Percentiles rank a stretch among this genome's conserved stretches.
phyloP scores from a whole-genome alignment of 2,113 vertebrate species.

The Zosterops borbonicus region DNA sequence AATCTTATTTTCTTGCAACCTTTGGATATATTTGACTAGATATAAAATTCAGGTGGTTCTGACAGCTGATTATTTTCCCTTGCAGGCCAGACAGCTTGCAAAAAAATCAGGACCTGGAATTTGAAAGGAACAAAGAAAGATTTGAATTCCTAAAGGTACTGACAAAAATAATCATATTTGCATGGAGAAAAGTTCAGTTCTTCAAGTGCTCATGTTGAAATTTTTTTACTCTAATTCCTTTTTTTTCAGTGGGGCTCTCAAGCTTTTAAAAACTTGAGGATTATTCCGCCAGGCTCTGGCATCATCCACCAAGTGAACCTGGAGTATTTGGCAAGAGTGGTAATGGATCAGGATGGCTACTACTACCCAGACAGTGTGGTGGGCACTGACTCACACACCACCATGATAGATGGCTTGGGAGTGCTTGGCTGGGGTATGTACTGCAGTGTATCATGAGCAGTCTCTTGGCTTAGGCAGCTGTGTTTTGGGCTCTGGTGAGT shows the following conservation, averaged over 20 bases:
- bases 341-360: conserved; percentile 86
- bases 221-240: background rate
- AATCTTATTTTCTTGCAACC: background rate
- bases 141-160: conserved; percentile 97
- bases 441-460: rapidly evolving
- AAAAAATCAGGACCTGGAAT: conserved; percentile 97
- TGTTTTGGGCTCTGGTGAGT: background rate
- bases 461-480: background rate
- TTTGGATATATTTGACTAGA: background rate
- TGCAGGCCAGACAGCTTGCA: conserved; percentile 90
- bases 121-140: conserved; percentile 95
- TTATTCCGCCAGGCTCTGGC: conserved; percentile 95
- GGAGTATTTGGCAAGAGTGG: conserved; percentile 93
- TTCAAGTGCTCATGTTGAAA: background rate
- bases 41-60: background rate
- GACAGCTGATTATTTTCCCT: conserved; percentile 6
- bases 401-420: conserved; percentile 96
- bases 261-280: conserved; percentile 93
- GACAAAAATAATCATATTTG: background rate
- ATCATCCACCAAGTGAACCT: conserved; percentile 98
- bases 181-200: background rate
- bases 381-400: conserved; percentile 97
- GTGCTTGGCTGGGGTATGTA: conserved; percentile 95
- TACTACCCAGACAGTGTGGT: conserved; percentile 96
- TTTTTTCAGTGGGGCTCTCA: conserved; percentile 91